phyloP scores from a whole-genome alignment of 64 coral and sea anemone species.

The Pocillopora verrucosa region DNA sequence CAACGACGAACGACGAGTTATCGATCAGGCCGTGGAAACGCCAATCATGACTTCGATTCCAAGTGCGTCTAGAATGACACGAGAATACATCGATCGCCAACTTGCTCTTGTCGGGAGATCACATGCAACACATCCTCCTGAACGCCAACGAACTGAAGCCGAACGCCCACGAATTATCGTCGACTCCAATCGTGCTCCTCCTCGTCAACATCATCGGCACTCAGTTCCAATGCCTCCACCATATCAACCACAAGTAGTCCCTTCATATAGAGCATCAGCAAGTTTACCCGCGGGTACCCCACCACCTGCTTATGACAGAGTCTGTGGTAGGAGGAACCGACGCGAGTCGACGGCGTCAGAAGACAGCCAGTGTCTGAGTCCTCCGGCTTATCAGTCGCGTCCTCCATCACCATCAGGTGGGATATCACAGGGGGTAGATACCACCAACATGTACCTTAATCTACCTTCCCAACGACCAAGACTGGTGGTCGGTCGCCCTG shows the following conservation, averaged over 20 bases:
- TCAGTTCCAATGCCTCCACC: slow-evolving; percentile 16
- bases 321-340: slow-evolving; percentile 1
- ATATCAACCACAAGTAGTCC: neutral
- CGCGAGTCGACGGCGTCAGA: slow-evolving; percentile 4
- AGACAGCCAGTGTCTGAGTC: slow-evolving; percentile 5
- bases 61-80: slow-evolving; percentile 3
- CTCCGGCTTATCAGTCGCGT: slow-evolving; percentile 28
- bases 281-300: slow-evolving; percentile 32
- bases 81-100: neutral
- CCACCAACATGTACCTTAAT: neutral
- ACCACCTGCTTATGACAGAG: slow-evolving; percentile 42
- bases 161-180: neutral
- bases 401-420: slow-evolving; percentile 6
- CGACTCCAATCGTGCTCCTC: slow-evolving; percentile 1
- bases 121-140: neutral
- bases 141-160: neutral
- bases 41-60: neutral
- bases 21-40: neutral
- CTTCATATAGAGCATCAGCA: slow-evolving; percentile 11
- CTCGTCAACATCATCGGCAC: neutral
- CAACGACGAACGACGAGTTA: slow-evolving; percentile 8
- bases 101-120: slow-evolving; percentile 9
- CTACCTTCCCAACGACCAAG: neutral
- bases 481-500: neutral
- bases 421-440: neutral